A percentile compares a stretch with the other conserved stretches of the same genome.
Evolutionary conservation across 2,888 invertebrate genomes (phyloP).

Genomic region (Isotomurus palustris): DNA sequence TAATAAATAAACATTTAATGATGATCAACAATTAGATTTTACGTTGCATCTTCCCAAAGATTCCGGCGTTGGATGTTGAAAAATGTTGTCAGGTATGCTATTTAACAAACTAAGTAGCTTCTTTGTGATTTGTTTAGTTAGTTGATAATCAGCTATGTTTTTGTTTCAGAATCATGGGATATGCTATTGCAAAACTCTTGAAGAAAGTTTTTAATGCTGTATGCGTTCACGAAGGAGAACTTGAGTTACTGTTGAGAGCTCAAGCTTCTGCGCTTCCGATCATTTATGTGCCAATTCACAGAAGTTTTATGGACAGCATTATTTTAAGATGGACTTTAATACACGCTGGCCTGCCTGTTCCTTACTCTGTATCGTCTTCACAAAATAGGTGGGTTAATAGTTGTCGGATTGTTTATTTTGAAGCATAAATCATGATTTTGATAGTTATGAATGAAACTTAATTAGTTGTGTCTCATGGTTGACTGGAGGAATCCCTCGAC

Average conservation of each 20-base stretch:
- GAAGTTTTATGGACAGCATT: slow-evolving; percentile 53
- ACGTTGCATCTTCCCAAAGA: too few species aligned
- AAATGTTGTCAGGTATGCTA: too few species aligned
- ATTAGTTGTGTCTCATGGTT: too few species aligned
- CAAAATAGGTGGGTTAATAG: not conserved
- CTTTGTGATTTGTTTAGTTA: not conserved
- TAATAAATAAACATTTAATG: too few species aligned
- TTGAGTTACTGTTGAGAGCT: slow-evolving; percentile 49
- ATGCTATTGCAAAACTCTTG: slow-evolving; percentile 49
- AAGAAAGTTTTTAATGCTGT: slow-evolving; percentile 48
- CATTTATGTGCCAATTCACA: slow-evolving; percentile 56
- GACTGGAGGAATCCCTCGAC: too few species aligned
- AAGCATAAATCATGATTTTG: too few species aligned
- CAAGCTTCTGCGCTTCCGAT: slow-evolving; percentile 51
- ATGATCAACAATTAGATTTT: too few species aligned
- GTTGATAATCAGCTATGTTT: not conserved
- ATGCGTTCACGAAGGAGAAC: slow-evolving; percentile 51
- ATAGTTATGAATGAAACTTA: too few species aligned
- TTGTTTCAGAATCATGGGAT: slow-evolving; percentile 13
- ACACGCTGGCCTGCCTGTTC: slow-evolving; percentile 17
- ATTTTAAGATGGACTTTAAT: slow-evolving; percentile 24
- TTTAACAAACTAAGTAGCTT: too few species aligned
- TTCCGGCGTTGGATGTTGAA: too few species aligned
- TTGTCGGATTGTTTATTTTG: too few species aligned
- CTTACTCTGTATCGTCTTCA: slow-evolving; percentile 17